Base-by-base conservation (phyloP, 2,888 invertebrate species). In the Pammene aurita region DNA sequence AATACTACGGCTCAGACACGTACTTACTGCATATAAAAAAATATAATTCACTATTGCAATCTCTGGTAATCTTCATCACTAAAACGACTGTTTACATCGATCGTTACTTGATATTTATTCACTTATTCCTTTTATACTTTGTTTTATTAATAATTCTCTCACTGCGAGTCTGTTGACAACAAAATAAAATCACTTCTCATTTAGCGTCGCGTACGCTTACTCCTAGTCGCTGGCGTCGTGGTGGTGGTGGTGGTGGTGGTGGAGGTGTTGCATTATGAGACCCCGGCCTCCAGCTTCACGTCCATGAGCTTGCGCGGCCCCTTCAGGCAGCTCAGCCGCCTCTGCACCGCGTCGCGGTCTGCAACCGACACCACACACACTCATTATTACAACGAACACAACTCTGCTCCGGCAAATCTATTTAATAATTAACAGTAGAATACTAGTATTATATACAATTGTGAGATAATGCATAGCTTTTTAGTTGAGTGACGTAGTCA, bases 291-390 rank as follows among this genome's bases (percentile, higher is more conserved):
- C 67, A 92, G 82, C 82, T 90, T 91, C 50, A 87, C 91, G 76
- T 92, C 92, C 91, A 90, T 92, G 72, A 92, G 87, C 81, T 92
- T 91, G 72, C 90, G 90, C 73, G 90, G 90, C 74, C 90, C 90
- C 73, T 91, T 92, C 73, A 92, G 89, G 82, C 90, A 90, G 73
- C 90, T 90, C 73, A 99, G 94, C 75, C 99, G 95, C 89, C 97
- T 97, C 88, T 99, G 99, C 65, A 99, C 99, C 64, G 98, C 98
- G 84, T 98, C 97, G 91, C 98, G 98, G 92, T 99, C 98, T 98
- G 93, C 54, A 93, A 92, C 78, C 42, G 13, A 35, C 6, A 35
- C 2, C 26, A n/a, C 11, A 44, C 0, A 46, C 58, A 35, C 13
- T 26, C 38, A 52, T 13, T 26, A 11, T 52, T 9, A 13, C 4